Percentiles rank a stretch among this genome's conserved stretches.
Conservation (phyloP, 2,888 invertebrate species). For the Microchrysa polita region DNA sequence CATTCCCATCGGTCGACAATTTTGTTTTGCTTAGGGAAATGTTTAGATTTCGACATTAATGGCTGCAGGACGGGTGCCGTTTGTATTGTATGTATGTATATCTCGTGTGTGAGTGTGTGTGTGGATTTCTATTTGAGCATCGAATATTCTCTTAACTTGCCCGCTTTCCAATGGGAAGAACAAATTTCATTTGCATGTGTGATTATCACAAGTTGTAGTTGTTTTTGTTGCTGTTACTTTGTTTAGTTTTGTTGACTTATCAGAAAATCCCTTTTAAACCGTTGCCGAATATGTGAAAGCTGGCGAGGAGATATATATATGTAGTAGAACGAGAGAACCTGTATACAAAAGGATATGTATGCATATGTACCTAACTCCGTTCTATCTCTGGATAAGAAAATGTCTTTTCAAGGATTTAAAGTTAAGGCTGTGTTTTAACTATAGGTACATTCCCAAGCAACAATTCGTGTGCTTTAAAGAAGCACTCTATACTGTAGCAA, state of each 20-base stretch:
- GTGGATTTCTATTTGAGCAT: constrained; percentile 36
- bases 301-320: too few species aligned
- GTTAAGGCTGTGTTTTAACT: too few species aligned
- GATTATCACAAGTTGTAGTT: constrained; percentile 38
- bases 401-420: too few species aligned
- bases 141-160: constrained; percentile 42
- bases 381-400: too few species aligned
- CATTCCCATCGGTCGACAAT: neutral
- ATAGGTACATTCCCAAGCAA: too few species aligned
- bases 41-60: constrained; percentile 40
- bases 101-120: too few species aligned
- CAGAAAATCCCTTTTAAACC: constrained; percentile 34
- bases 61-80: constrained; percentile 5
- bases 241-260: constrained; percentile 32
- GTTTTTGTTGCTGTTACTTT: constrained; percentile 19
- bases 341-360: too few species aligned
- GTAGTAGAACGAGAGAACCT: too few species aligned
- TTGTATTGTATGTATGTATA: too few species aligned
- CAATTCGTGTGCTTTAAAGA: too few species aligned
- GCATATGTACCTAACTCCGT: too few species aligned
- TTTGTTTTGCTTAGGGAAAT: constrained; percentile 30
- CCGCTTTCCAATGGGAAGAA: constrained; percentile 26
- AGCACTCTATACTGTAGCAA: too few species aligned
- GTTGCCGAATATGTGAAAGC: neutral
- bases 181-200: constrained; percentile 43